Evolutionary conservation across 1,140 invertebrate genomes (phyloP), one percentile per base, ranked within the genome.

Genomic region (Drosophila mauritiana): DNA sequence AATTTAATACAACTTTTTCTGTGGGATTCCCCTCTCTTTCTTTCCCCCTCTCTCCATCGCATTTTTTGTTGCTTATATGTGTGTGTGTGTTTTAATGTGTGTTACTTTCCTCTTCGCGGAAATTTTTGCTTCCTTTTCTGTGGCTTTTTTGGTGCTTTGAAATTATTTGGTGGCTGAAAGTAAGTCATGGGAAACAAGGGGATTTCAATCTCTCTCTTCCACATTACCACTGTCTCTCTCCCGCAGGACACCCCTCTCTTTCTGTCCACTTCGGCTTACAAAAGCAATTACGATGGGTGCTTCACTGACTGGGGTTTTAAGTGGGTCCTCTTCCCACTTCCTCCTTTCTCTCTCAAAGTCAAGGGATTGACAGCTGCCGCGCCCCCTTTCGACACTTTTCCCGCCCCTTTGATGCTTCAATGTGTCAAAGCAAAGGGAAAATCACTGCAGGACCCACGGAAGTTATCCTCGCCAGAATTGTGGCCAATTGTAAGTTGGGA

Each of bases 281-380:
- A 80, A 80, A 80, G 78, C 78, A 80, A 80, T 80, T 80, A 80
- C 72, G 61, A 74, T 65, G 62, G 55, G 53, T 61, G 54, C 54
- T 61, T 34, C 55, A 15, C 51, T 59, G 61, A 34, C 49, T 37
- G 42, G 7, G 62, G 49, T 34, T 20, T 39, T 68, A 48, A 70
- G 25, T 37, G 67, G 63, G 34, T 69, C 58, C 27, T 4, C 13
- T 25, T 13, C n/a, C 25, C 20, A 31, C 61, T 34, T 36, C 43
- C 42, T 42, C 27, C 45, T 36, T 51, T 48, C n/a, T 6, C 48
- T 15, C 46, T 27, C 34, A 49, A 75, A 74, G 73, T 57, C 59
- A 57, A 48, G 45, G 59, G 59, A 75, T 74, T 75, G 73, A 52
- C 72, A 75, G 70, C 2, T 42, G 48, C 53, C 72, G 27, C 36